Base-by-base conservation (phyloP, 2,797 vertebrate species). In the Labroides dimidiatus region DNA sequence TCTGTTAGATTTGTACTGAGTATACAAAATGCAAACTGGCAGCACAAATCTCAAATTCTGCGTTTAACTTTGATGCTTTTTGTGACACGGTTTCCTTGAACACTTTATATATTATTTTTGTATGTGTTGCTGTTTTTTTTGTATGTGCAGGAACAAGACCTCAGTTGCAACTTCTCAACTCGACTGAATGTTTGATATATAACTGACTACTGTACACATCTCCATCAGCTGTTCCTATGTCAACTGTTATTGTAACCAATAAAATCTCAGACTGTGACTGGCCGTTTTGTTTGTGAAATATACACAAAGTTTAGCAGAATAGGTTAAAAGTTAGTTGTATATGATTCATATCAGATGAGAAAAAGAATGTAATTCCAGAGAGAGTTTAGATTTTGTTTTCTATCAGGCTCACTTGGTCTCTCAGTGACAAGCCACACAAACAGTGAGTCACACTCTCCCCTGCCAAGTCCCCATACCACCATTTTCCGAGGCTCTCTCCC, bases 121-220 rank as follows among this genome's bases (percentile, higher is more conserved):
- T 87, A 84, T 77, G 42, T 74, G 49, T 85, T 72, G 57, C 72
- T 81, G 63, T 84, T 77, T 56, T 83, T n/a, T 89, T 82, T 82
- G 44, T 82, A 85, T 80, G 78, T 79, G 75, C 72, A 58, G 64
- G 79, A 83, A 64, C 74, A 42, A 83, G 45, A 72, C 54, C 82
- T 85, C 69, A 64, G 74, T 70, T 84, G 74, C 69, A n/a, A 56
- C 73, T 51, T 77, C 69, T 63, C 53, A 82, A 69, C 67, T 62
- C 75, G 64, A 89, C 82, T 78, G 79, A 84, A 71, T 67, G 86
- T 79, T 65, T 67, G 86, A 79, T 65, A 57, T 84, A 67, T 89
- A 82, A 82, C 86, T 91, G 88, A 94, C 93, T 93, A 93, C 93
- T 95, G 91, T 93, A 81, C 85, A 90, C 89, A 68, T 77, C 85